phyloP scores from a whole-genome alignment of 2,113 vertebrate genomes.

The Nothobranchius furzeri region DNA sequence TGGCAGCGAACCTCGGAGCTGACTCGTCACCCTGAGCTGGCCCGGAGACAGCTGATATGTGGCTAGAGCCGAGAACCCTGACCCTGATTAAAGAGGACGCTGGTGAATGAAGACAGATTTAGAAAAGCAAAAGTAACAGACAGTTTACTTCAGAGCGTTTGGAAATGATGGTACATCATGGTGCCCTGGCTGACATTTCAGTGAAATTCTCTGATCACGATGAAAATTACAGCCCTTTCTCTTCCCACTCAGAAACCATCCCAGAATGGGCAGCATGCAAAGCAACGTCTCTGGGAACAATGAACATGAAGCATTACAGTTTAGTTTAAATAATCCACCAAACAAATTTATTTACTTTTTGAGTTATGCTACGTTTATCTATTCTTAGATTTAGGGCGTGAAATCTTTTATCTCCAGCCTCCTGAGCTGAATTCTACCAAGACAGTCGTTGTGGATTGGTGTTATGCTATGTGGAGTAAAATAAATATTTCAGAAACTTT shows the following conservation, averaged over 20 bases:
- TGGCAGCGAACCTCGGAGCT: constrained; percentile 48
- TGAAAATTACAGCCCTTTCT: constrained; percentile 35
- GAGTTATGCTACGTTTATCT: too few relatives aligned
- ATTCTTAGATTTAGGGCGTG: too few relatives aligned
- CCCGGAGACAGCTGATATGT: constrained; percentile 41
- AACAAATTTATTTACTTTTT: too few relatives aligned
- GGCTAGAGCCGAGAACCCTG: constrained; percentile 38
- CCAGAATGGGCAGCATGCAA: constrained; percentile 4
- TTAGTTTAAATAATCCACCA: too few relatives aligned
- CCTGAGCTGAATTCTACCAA: too few relatives aligned
- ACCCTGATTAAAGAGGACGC: constrained; percentile 55
- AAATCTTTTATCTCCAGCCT: too few relatives aligned
- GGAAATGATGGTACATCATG: constrained; percentile 19
- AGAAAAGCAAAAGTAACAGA: constrained; percentile 39
- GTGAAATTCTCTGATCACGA: constrained; percentile 20
- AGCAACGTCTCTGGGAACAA: constrained; percentile 6
- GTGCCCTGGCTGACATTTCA: constrained; percentile 1
- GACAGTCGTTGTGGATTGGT: too few relatives aligned
- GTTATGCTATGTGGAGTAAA: too few relatives aligned
- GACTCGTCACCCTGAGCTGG: constrained; percentile 47
- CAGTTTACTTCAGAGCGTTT: constrained; percentile 38
- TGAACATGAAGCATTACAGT: not conserved
- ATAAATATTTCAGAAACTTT: too few relatives aligned
- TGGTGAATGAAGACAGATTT: constrained; percentile 31
- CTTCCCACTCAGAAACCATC: constrained; percentile 8